Evolutionary conservation across 37 sponge, comb jelly and placozoan species (phyloP).

Genomic region (Beroe ovata): DNA sequence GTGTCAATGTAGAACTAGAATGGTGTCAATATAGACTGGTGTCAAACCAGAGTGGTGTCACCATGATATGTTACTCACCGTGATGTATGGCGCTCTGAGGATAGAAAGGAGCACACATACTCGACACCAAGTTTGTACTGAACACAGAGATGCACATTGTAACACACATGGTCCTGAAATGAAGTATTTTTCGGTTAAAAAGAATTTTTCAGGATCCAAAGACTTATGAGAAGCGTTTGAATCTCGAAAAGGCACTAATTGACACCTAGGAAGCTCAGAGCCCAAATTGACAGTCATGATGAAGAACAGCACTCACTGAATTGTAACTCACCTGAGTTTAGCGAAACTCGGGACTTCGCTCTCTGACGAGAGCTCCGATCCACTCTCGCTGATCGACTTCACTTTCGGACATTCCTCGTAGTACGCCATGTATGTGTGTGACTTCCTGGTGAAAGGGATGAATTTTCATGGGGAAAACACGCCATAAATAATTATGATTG

Average conservation of each 20-base stretch:
- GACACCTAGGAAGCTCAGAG: no score
- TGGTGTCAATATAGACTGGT: background rate
- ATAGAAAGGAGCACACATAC: slow-evolving; percentile 64
- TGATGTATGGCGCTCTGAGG: slow-evolving; percentile 36
- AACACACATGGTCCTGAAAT: slow-evolving; percentile 8
- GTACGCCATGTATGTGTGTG: background rate
- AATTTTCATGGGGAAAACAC: no score
- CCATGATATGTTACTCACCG: slow-evolving; percentile 3
- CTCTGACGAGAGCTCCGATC: background rate
- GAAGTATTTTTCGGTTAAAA: no score
- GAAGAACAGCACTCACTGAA: no score
- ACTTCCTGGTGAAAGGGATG: no score
- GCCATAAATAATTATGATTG: no score
- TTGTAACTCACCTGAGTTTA: background rate
- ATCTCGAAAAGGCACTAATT: no score
- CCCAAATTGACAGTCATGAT: no score
- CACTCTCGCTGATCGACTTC: background rate
- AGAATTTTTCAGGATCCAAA: no score
- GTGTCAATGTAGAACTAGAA: background rate
- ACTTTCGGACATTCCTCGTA: background rate
- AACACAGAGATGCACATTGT: slow-evolving; percentile 45
- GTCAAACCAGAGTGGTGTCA: background rate
- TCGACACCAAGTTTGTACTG: slow-evolving; percentile 46
- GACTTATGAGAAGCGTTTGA: no score
- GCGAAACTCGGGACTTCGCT: background rate